These are phyloP conservation scores for Thinocorus orbignyianus DNA, from an alignment of 2,113 vertebrate genomes.

Conservation along the genomic window DNA sequence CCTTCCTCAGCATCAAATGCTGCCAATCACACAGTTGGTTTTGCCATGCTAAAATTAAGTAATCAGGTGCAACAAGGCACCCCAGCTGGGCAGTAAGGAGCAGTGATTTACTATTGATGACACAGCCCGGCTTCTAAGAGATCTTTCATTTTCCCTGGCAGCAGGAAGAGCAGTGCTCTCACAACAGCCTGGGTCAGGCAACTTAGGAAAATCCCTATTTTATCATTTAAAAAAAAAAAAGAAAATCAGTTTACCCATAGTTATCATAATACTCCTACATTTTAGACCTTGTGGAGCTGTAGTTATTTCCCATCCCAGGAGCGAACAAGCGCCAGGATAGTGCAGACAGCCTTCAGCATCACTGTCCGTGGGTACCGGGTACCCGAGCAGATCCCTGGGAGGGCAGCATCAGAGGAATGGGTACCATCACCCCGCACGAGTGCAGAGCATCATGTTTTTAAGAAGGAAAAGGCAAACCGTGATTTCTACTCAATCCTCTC, in stretches of 20 bases:
- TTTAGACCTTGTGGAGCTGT: neutral
- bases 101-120: neutral
- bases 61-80: neutral
- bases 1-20: neutral
- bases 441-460: rapidly evolving
- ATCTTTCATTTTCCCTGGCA: neutral
- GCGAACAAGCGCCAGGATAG: neutral
- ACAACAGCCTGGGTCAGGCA: neutral
- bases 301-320: neutral
- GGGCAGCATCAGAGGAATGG: neutral
- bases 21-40: neutral
- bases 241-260: no score
- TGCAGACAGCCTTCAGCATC: neutral
- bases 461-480: neutral
- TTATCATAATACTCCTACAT: neutral
- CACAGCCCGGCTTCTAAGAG: neutral
- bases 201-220: neutral
- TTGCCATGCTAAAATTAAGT: neutral
- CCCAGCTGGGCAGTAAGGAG: neutral
- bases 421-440: neutral
- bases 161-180: neutral
- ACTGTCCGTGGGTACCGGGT: neutral
- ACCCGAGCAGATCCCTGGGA: neutral
- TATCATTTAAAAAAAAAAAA: neutral
- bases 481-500: neutral